These are phyloP conservation scores for Hirtodrosophila alboralis DNA, from an alignment of 2,888 invertebrate species.

Conservation along the genomic window DNA sequence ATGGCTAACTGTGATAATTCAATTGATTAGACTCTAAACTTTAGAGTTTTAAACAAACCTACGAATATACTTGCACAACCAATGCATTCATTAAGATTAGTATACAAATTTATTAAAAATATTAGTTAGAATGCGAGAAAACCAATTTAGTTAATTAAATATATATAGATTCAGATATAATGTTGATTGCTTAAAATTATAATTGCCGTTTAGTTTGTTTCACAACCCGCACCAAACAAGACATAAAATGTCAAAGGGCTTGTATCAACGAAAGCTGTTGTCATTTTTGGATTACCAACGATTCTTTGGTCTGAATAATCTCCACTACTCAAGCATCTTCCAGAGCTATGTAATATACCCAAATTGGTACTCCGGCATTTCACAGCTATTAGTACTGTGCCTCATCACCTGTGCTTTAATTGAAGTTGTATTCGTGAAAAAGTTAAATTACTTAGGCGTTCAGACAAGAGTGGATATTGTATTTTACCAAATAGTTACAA, in stretches of 20 bases:
- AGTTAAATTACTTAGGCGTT: constrained; percentile 12
- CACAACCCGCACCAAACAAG: constrained; percentile 3
- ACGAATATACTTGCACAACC: too few species aligned
- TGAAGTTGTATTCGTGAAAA: neutral
- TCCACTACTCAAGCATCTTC: constrained; percentile 19
- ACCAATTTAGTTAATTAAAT: too few species aligned
- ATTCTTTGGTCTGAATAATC: constrained; percentile 28
- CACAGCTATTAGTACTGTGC: constrained; percentile 7
- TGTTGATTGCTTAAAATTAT: neutral
- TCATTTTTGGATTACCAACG: constrained; percentile 31
- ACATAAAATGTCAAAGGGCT: constrained; percentile 9
- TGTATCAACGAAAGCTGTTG: constrained; percentile 4
- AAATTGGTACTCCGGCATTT: constrained; percentile 9
- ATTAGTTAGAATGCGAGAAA: too few species aligned
- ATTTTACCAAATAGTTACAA: neutral
- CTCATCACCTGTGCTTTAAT: constrained; percentile 2
- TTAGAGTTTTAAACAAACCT: too few species aligned
- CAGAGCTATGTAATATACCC: constrained; percentile 20
- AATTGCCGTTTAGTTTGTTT: constrained; percentile 13
- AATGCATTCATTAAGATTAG: too few species aligned
- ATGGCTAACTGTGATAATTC: too few species aligned
- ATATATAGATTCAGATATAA: neutral
- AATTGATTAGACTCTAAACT: too few species aligned
- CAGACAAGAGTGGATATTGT: constrained; percentile 1
- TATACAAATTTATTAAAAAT: too few species aligned